These are phyloP conservation scores for Chiridota heheva DNA, from an alignment of 35 echinoderm and acorn worm species.

Conservation along the genomic window DNA sequence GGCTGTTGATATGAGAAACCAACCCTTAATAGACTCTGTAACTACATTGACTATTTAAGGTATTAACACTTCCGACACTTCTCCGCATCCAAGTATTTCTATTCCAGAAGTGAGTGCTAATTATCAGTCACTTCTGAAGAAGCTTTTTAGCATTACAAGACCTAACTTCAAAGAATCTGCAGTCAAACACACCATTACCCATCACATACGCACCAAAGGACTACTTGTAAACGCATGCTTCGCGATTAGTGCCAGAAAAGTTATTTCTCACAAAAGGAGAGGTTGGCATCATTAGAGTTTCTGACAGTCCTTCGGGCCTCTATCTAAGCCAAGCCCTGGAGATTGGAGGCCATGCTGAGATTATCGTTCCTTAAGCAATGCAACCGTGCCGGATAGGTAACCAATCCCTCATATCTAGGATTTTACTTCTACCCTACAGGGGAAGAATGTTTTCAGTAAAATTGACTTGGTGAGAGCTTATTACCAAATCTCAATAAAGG, in stretches of 20 bases:
- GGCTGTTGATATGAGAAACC: conserved; percentile 21
- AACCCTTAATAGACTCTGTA: not conserved
- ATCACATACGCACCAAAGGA: conserved; percentile 16
- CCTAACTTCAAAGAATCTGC: conserved; percentile 13
- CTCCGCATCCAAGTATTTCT: no score
- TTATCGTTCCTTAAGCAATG: conserved; percentile 14
- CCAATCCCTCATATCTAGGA: conserved; percentile 25
- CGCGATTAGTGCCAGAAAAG: not conserved
- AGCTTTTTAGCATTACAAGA: conserved; percentile 25
- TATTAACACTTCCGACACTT: no score
- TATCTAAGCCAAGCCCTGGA: conserved; percentile 4
- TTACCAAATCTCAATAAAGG: conserved; percentile 39
- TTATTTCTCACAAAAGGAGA: conserved; percentile 19
- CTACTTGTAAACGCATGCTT: not conserved
- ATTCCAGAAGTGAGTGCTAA: not conserved
- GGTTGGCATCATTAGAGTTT: conserved; percentile 6
- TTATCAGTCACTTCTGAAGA: not conserved
- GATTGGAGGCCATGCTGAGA: conserved; percentile 31
- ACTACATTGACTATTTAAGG: conserved; percentile 10
- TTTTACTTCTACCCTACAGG: not conserved
- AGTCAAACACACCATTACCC: conserved; percentile 35
- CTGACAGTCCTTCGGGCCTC: not conserved
- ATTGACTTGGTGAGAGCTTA: conserved; percentile 10
- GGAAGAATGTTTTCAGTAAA: not conserved
- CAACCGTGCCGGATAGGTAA: not conserved